Percentiles rank a stretch among this genome's conserved stretches.
These are phyloP conservation scores for Misgurnus mizolepis DNA, from an alignment of 2,113 vertebrate genomes.

Conservation along the genomic window DNA sequence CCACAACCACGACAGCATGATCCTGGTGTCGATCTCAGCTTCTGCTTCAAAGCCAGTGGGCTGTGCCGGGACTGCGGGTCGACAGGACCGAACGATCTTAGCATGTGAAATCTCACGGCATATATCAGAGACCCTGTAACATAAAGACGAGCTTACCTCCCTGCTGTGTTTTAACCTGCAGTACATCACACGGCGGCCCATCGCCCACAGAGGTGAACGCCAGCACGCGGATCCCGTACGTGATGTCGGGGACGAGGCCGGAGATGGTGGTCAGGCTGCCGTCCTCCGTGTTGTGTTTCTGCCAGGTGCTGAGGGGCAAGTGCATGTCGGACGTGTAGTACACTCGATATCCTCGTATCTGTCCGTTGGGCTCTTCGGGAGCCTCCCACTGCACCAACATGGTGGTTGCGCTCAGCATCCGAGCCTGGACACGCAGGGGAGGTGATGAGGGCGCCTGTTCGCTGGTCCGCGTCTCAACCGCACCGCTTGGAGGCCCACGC, in stretches of 20 bases:
- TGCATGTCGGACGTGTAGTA: conserved; percentile 84
- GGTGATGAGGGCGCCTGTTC: conserved; percentile 95
- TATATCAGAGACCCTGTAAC: no score
- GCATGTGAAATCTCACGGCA: not conserved
- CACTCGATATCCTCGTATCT: conserved; percentile 88
- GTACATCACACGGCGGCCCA: conserved; percentile 86
- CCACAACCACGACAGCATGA: conserved; percentile 89
- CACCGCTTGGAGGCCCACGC: conserved; percentile 83
- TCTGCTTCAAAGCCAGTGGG: conserved; percentile 89
- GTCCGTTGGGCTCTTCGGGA: conserved; percentile 92
- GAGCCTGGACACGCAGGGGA: conserved; percentile 86
- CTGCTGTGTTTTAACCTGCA: conserved; percentile 94
- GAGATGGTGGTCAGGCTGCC: conserved; percentile 88
- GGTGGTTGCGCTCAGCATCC: conserved; percentile 91
- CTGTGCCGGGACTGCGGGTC: conserved; percentile 84
- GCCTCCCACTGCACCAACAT: conserved; percentile 96
- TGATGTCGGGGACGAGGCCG: conserved; percentile 84
- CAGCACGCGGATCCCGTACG: conserved; percentile 89
- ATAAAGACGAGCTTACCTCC: conserved; percentile 81
- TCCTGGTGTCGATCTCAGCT: conserved; percentile 88
- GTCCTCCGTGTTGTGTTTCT: conserved; percentile 88
- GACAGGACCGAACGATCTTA: not conserved
- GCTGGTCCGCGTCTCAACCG: conserved; percentile 85
- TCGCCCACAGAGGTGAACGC: conserved; percentile 94
- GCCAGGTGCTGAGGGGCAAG: conserved; percentile 85